Base-by-base conservation (phyloP, 2,113 vertebrate species). In the Hemicordylus capensis region DNA sequence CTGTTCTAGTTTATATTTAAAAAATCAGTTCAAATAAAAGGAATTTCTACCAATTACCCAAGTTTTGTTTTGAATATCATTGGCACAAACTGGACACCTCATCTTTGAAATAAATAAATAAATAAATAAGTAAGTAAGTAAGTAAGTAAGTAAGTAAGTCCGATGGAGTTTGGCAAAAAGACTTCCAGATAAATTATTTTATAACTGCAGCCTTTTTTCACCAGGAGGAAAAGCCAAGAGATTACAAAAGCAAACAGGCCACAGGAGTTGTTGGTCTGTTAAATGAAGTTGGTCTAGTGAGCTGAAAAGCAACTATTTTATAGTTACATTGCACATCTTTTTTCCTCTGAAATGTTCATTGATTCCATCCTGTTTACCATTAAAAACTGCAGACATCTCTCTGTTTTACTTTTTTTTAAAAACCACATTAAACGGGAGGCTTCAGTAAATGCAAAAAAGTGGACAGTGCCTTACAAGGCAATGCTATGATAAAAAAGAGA, bases 251-350 rank as follows among this genome's bases (percentile, higher is more conserved):
- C 20, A 51, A 73, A 80, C 5, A 15, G 59, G n/a, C 39, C 39
- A 75, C 9, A 74, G 26, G 59, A 72, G 24, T 28, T 73, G 56
- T 54, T 80, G 66, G 73, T 80, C 42, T 85, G 66, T 70, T 85
- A 44, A 69, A 85, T 79, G 67, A 42, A 63, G 44, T 73, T 51
- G 76, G 42, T 34, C 72, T 64, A 54, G 1, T 24, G 2, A 73
- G 19, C n/a, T 85, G 46, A 82, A 90, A 83, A 80, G 6, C 20
- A 89, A 89, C 48, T 54, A 51, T 64, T 83, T 81, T 2, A 87
- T 63, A 90, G 59, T 22, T 81, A 4, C 20, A 56, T 34, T 79
- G n/a, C 67, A 83, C 11, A 7, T 0, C 87, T 85, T 51, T 66
- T 26, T 70, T 42, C 22, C 12, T 19, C 10, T 1, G 87, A 88